phyloP scores from a whole-genome alignment of 1,140 invertebrate genomes.

The Frieseomelitta varia region DNA sequence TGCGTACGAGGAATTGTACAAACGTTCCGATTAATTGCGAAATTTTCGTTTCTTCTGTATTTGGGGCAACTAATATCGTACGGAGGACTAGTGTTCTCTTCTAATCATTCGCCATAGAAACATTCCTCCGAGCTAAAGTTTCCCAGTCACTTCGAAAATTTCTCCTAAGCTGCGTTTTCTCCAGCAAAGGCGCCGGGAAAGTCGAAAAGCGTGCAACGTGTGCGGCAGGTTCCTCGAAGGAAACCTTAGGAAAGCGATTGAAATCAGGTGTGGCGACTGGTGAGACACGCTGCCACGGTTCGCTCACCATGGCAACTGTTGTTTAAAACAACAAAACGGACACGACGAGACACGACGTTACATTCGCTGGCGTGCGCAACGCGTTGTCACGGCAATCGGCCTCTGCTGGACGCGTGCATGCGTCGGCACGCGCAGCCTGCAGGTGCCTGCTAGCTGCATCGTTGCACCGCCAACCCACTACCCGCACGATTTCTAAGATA shows the following conservation, averaged over 20 bases:
- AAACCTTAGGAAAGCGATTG: not conserved
- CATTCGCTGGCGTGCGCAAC: constrained; percentile 23
- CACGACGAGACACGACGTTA: constrained; percentile 19
- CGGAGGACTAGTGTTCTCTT: too few relatives aligned
- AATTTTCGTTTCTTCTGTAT: not conserved
- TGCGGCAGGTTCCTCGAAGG: not conserved
- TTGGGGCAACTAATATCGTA: not conserved
- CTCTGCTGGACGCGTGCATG: constrained; percentile 50
- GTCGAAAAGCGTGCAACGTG: too few relatives aligned
- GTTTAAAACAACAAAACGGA: constrained; percentile 57
- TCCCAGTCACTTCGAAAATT: too few relatives aligned
- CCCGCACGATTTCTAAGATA: constrained; percentile 82
- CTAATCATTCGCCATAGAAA: too few relatives aligned
- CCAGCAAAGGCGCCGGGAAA: too few relatives aligned
- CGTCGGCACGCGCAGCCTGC: constrained; percentile 72
- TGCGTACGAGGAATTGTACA: not conserved
- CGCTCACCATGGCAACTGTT: constrained; percentile 69
- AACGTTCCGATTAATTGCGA: not conserved
- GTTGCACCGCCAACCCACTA: constrained; percentile 67
- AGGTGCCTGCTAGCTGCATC: constrained; percentile 71
- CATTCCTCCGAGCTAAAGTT: too few relatives aligned
- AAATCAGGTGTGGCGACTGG: constrained; percentile 56
- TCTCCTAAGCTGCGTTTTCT: too few relatives aligned
- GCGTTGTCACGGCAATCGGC: constrained; percentile 38
- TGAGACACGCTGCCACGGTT: constrained; percentile 16